Evolutionary conservation across 1,140 invertebrate species (phyloP).

Genomic region (Drosophila obscura): DNA sequence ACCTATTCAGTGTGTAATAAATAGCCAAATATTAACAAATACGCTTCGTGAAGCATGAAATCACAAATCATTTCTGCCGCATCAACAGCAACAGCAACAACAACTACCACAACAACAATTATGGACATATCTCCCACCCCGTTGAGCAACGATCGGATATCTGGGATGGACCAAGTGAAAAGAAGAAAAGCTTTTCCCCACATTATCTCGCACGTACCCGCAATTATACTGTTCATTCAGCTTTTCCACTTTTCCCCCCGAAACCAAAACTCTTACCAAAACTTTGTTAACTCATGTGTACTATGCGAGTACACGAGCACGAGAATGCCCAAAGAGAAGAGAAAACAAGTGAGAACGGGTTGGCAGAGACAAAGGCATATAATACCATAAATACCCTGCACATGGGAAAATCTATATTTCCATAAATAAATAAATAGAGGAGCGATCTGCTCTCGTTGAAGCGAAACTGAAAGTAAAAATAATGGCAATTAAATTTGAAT

Average conservation of each 20-base stretch:
- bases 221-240: conserved; percentile 45
- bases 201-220: conserved; percentile 21
- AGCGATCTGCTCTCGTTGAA: not conserved
- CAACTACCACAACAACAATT: conserved; percentile 49
- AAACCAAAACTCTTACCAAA: conserved; percentile 5
- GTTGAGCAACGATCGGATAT: not conserved
- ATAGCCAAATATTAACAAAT: conserved; percentile 80
- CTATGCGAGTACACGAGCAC: not conserved
- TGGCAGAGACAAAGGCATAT: not conserved
- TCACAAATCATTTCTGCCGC: conserved; percentile 65
- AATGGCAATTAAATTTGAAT: not conserved
- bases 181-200: conserved; percentile 58
- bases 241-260: conserved; percentile 45
- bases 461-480: not conserved
- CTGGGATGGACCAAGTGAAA: conserved; percentile 50
- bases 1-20: conserved; percentile 62
- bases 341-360: conserved; percentile 38
- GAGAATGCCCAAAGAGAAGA: conserved; percentile 38
- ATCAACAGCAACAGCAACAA: conserved; percentile 40
- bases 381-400: conserved; percentile 9
- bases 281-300: conserved; percentile 18
- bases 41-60: conserved; percentile 77
- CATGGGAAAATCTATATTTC: too few species aligned
- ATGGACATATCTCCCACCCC: conserved; percentile 31
- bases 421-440: too few species aligned